Evolutionary conservation across 2,888 invertebrate species (phyloP), one percentile per base, ranked within the genome.

Genomic region (Syrista parreyssii): DNA sequence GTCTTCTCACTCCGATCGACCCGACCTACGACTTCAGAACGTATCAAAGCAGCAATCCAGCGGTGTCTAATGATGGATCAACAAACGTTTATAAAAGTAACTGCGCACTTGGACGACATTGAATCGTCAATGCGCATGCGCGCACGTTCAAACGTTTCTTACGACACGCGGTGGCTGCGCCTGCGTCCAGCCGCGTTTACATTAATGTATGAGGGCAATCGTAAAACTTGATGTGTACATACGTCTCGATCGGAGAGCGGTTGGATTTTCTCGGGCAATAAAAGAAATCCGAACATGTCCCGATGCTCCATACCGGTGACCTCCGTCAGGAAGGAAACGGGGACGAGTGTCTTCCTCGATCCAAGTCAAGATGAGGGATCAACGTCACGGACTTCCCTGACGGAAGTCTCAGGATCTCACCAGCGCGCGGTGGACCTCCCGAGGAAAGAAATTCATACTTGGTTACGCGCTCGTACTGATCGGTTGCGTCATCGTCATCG

Each of bases 181-280:
- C 55, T 55, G 55, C 55, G 71, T 71, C 2, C 71, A 77, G 80
- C 82, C 87, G 84, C 88, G 88, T 87, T 90, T 90, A 88, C 90
- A 90, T 90, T 90, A 90, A 90, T 90, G 90, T 90, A 90, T 90
- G 90, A 90, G 89, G 85, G 88, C 88, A 90, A 90, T 90, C 89
- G 90, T 88, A 88, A 89, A 89, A 88, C 88, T 87, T 88, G 90
- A 90, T 88, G 89, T 90, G 89, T 90, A 90, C 90, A 90, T 89
- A 89, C 88, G 86, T 90, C 89, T 89, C 88, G 89, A 88, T 90
- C 87, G 82, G 82, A 84, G 79, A 80, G 79, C 82, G 79, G 83
- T 83, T 79, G 81, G 85, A 89, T 89, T 89, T 89, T 88, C 88
- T 88, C 85, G 88, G 76, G 79, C 76, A 79, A 80, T 77, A 85